These are phyloP conservation scores for Phengaris arion DNA, from an alignment of 2,888 invertebrate species.

Conservation along the genomic window DNA sequence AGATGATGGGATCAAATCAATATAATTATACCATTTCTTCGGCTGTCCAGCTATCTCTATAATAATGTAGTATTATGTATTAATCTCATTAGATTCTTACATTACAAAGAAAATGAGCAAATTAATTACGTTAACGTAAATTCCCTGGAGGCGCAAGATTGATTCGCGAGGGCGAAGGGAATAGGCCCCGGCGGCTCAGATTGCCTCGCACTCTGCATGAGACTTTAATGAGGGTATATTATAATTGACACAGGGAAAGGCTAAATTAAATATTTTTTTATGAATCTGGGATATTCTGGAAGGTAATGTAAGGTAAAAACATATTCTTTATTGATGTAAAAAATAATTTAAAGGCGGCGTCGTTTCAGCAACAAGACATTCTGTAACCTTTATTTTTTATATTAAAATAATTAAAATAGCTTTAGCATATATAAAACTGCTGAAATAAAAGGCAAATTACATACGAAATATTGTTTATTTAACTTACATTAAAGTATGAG, in stretches of 20 bases:
- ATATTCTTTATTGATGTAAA: too few species aligned
- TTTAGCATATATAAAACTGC: too few species aligned
- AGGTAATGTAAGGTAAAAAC: too few species aligned
- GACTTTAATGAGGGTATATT: constrained; percentile 19
- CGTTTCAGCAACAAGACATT: too few species aligned
- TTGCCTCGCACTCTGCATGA: constrained; percentile 22
- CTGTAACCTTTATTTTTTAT: too few species aligned
- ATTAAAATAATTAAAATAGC: too few species aligned
- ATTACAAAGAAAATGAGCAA: constrained; percentile 26
- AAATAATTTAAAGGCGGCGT: too few species aligned
- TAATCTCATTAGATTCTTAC: constrained; percentile 23
- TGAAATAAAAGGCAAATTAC: too few species aligned
- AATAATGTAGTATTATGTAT: neutral
- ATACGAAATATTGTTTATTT: neutral
- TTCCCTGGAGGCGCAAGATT: constrained; percentile 24
- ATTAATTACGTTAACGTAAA: constrained; percentile 28
- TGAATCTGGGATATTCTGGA: too few species aligned
- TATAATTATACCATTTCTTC: neutral
- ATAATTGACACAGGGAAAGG: neutral
- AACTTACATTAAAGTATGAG: constrained; percentile 9
- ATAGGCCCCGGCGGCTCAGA: constrained; percentile 13
- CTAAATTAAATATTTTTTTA: neutral
- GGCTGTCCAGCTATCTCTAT: neutral
- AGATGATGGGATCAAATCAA: neutral
- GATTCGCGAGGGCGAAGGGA: constrained; percentile 25